A percentile compares a stretch with the other conserved stretches of the same genome.
These are phyloP conservation scores for Tryphoninae sp. DNA, from an alignment of 2,888 invertebrate genomes.

Conservation along the genomic window DNA sequence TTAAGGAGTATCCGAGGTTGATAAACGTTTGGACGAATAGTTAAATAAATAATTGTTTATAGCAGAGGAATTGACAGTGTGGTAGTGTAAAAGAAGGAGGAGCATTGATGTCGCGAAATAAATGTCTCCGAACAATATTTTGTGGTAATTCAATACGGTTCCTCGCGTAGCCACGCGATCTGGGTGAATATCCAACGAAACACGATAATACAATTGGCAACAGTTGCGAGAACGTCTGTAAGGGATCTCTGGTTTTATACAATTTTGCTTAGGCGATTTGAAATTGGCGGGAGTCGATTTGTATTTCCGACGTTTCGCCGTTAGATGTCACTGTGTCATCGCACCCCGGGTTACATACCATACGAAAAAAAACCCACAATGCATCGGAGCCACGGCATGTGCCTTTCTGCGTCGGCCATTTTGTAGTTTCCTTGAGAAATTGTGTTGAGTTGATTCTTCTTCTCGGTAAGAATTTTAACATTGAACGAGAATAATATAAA, in stretches of 20 bases:
- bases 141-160: constrained; percentile 45
- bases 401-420: constrained; percentile 87
- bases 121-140: constrained; percentile 1
- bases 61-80: not conserved
- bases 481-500: constrained; percentile 47
- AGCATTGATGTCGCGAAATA: not conserved
- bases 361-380: constrained; percentile 80
- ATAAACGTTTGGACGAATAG: not conserved
- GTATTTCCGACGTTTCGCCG: constrained; percentile 23
- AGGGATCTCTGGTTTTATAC: not conserved
- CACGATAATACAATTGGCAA: constrained; percentile 42
- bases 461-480: constrained; percentile 83
- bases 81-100: not conserved
- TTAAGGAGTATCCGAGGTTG: too few relatives aligned
- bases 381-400: constrained; percentile 85
- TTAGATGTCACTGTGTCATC: constrained; percentile 32
- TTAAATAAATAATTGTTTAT: not conserved
- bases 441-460: constrained; percentile 84
- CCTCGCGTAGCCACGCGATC: constrained; percentile 12
- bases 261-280: constrained; percentile 34
- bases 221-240: not conserved
- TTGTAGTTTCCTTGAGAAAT: constrained; percentile 86
- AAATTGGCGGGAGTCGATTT: constrained; percentile 13
- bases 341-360: constrained; percentile 37
- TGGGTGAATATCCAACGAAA: constrained; percentile 26